Evolutionary conservation across 2,888 invertebrate species (phyloP).

Genomic region (Neocrepidodera transversa): DNA sequence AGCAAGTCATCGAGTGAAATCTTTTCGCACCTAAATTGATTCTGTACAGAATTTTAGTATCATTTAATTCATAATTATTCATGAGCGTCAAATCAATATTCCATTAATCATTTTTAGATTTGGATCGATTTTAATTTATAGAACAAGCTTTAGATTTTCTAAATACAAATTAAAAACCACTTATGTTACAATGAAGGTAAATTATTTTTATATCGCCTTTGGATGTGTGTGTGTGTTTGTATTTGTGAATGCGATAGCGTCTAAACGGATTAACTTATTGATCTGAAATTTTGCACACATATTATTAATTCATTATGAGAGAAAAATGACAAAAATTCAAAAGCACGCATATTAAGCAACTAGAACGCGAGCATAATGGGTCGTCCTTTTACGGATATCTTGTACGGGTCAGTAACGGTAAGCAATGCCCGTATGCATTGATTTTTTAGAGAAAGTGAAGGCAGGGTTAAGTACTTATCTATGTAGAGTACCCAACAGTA

Average conservation of each 20-base stretch:
- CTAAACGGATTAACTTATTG: no score
- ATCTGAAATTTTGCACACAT: no score
- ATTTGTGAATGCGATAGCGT: no score
- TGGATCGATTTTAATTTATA: neutral
- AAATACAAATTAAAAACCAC: no score
- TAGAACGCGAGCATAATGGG: neutral
- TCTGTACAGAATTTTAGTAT: neutral
- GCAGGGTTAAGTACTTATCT: slow-evolving; percentile 2
- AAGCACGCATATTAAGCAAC: neutral
- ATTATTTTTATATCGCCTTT: no score
- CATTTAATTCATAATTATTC: slow-evolving; percentile 11
- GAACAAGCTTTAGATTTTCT: no score
- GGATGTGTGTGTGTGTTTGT: no score
- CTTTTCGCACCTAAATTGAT: neutral
- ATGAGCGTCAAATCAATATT: neutral
- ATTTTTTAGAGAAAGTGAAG: neutral
- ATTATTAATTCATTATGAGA: neutral
- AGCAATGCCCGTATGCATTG: neutral
- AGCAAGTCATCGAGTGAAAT: neutral
- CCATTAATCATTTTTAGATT: slow-evolving; percentile 7
- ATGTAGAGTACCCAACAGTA: slow-evolving; percentile 3
- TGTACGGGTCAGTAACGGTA: neutral
- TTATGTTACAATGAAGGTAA: no score
- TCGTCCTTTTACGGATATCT: neutral
- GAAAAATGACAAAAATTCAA: neutral